A percentile compares a stretch with the other conserved stretches of the same genome.
Conservation (phyloP, 2,888 invertebrate species). For the Vesta saturnalis region DNA sequence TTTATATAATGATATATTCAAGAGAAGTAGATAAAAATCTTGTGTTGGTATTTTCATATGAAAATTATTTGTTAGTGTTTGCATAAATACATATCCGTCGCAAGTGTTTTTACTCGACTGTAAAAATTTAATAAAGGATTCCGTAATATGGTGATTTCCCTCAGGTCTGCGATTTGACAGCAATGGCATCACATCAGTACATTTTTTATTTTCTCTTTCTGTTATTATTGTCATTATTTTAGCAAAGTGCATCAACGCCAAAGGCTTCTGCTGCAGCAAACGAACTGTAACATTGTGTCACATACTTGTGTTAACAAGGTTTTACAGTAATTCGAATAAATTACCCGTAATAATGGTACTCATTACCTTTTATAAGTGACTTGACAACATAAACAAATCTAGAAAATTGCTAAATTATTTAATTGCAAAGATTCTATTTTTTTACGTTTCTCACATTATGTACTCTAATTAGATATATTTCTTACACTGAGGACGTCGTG, state of each 20-base stretch:
- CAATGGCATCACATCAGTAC: not conserved
- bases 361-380: not conserved
- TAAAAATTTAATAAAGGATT: not conserved
- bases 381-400: slow-evolving; percentile 1
- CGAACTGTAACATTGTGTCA: not conserved
- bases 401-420: not conserved
- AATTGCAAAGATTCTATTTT: not conserved
- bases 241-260: not conserved
- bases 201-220: not conserved
- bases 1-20: not conserved
- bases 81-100: not conserved
- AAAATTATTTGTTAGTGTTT: not conserved
- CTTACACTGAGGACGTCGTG: too few relatives aligned
- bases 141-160: not conserved
- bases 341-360: slow-evolving; percentile 1
- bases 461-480: too few relatives aligned
- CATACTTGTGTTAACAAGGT: slow-evolving; percentile 1
- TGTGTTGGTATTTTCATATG: not conserved
- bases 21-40: not conserved
- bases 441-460: not conserved
- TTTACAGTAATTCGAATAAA: not conserved
- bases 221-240: not conserved
- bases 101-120: not conserved
- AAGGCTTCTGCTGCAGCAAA: slow-evolving; percentile 1
- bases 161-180: not conserved